These are phyloP conservation scores for Ophonus ardosiacus DNA, from an alignment of 2,888 invertebrate species.

Conservation along the genomic window DNA sequence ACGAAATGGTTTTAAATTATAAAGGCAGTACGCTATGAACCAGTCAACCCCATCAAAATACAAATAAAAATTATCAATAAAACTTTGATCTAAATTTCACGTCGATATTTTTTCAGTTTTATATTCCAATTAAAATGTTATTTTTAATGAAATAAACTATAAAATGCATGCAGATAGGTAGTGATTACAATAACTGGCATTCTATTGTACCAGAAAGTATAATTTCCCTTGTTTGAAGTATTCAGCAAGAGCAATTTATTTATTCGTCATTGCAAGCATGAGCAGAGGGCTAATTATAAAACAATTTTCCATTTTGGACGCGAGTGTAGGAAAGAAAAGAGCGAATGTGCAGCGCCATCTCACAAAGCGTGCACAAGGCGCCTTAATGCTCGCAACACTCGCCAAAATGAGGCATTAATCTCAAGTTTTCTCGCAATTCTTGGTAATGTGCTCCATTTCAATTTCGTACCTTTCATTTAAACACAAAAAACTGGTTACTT, in stretches of 20 bases:
- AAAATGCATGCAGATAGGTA: background rate
- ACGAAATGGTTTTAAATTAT: too few relatives aligned
- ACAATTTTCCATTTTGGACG: background rate
- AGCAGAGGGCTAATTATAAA: background rate
- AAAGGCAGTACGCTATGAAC: too few relatives aligned
- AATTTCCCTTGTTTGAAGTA: background rate
- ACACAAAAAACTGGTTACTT: constrained; percentile 53
- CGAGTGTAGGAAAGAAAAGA: background rate
- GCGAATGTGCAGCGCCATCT: background rate
- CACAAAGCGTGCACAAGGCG: background rate
- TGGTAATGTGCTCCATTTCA: constrained; percentile 55
- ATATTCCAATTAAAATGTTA: background rate
- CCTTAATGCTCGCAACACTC: constrained; percentile 65
- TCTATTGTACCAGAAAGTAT: background rate
- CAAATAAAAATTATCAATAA: too few relatives aligned
- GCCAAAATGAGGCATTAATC: constrained; percentile 68
- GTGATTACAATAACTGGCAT: background rate
- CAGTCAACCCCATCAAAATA: too few relatives aligned
- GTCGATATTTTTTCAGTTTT: too few relatives aligned
- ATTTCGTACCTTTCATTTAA: constrained; percentile 58
- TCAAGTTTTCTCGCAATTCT: constrained; percentile 62
- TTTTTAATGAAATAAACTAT: background rate
- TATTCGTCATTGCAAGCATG: background rate
- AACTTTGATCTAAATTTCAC: too few relatives aligned
- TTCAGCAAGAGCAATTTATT: background rate